Percentiles rank a stretch among this genome's conserved stretches.
These are phyloP conservation scores for Meandrusa payeni DNA, from an alignment of 2,888 invertebrate species.

Conservation along the genomic window DNA sequence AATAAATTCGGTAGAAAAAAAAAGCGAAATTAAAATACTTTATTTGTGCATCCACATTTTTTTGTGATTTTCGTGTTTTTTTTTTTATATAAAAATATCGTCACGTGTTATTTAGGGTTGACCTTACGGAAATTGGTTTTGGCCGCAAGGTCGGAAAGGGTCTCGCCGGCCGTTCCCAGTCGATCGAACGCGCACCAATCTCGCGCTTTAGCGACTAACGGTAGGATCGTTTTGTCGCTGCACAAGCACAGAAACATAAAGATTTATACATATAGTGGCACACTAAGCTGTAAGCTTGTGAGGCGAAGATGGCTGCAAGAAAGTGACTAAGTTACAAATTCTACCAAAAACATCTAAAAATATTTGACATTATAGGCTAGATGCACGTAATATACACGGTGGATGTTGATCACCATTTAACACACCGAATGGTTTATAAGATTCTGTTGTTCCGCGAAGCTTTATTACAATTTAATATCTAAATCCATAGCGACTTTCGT, in stretches of 20 bases:
- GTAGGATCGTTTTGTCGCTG: conserved; percentile 71
- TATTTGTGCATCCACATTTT: conserved; percentile 73
- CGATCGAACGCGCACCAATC: conserved; percentile 65
- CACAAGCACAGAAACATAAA: conserved; percentile 63
- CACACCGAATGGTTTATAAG: too few species aligned
- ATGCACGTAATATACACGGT: too few species aligned
- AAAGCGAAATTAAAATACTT: conserved; percentile 64
- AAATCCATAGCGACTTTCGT: conserved; percentile 3
- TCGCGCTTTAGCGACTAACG: conserved; percentile 71
- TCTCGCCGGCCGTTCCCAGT: conserved; percentile 48
- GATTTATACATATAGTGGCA: conserved; percentile 26
- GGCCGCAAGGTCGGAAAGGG: conserved; percentile 55
- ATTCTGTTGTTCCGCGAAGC: too few species aligned
- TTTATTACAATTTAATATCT: too few species aligned
- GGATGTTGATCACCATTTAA: too few species aligned
- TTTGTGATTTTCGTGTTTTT: conserved; percentile 61
- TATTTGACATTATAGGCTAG: neutral
- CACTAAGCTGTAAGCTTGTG: conserved; percentile 26
- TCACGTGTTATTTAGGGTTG: conserved; percentile 51
- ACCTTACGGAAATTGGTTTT: conserved; percentile 55
- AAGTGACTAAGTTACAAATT: conserved; percentile 13
- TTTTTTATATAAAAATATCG: conserved; percentile 68
- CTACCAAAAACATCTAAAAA: conserved; percentile 18
- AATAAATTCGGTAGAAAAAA: conserved; percentile 55
- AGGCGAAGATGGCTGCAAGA: conserved; percentile 1